Evolutionary conservation across 2,113 vertebrate species (phyloP).

Genomic region (Coregonus clupeaformis): DNA sequence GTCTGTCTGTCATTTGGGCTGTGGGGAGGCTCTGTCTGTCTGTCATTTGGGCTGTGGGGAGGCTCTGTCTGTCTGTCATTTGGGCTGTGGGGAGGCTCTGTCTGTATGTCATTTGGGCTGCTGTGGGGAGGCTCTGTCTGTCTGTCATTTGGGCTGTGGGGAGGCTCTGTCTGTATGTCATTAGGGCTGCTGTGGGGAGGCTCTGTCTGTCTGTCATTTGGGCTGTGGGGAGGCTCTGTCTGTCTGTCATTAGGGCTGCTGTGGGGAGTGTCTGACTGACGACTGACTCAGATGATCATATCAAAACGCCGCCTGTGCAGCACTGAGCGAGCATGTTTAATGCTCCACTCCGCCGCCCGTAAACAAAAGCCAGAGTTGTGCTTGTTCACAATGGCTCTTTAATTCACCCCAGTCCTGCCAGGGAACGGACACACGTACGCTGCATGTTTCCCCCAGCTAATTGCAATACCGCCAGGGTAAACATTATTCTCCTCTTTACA

Average conservation of each 20-base stretch:
- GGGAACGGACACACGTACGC: slow-evolving; percentile 42
- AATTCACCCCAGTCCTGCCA: slow-evolving; percentile 63
- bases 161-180: no score
- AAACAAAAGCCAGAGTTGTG: slow-evolving; percentile 67
- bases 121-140: slow-evolving; percentile 19
- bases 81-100: slow-evolving; percentile 1
- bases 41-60: not conserved
- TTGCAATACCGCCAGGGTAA: slow-evolving; percentile 69
- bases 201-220: slow-evolving; percentile 24
- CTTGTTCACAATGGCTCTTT: slow-evolving; percentile 65
- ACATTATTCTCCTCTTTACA: slow-evolving; percentile 69
- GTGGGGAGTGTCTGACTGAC: slow-evolving; percentile 14
- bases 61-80: slow-evolving; percentile 16
- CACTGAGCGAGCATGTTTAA: slow-evolving; percentile 60
- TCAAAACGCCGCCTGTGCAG: slow-evolving; percentile 35
- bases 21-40: slow-evolving; percentile 23
- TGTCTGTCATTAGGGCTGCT: slow-evolving; percentile 7
- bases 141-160: not conserved
- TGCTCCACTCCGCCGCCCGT: slow-evolving; percentile 46
- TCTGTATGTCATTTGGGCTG: slow-evolving; percentile 1
- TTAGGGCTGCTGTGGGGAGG: no score
- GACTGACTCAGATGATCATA: slow-evolving; percentile 22
- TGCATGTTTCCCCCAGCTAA: slow-evolving; percentile 66
- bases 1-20: no score
- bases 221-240: not conserved